Evolutionary conservation across 2,888 invertebrate species (phyloP).

Genomic region (Cacoxenus indagator): DNA sequence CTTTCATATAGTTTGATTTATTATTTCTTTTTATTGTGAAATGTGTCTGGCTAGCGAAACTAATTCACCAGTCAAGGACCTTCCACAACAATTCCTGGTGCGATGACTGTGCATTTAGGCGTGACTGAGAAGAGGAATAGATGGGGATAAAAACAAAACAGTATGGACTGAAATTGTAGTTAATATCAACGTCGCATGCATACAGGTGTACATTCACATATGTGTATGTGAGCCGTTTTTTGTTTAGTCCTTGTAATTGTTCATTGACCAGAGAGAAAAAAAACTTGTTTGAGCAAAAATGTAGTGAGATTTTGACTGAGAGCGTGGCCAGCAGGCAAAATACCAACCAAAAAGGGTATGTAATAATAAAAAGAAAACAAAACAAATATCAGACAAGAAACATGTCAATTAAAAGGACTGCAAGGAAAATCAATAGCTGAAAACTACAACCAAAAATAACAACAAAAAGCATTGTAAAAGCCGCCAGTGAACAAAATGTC

Average conservation of each 20-base stretch:
- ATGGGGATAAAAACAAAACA: neutral
- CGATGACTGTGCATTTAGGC: neutral
- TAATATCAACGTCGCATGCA: neutral
- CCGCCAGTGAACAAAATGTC: slow-evolving; percentile 37
- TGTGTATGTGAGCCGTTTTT: slow-evolving; percentile 36
- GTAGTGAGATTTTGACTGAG: no score
- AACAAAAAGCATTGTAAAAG: slow-evolving; percentile 35
- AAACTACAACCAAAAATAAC: neutral
- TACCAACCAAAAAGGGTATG: slow-evolving; percentile 18
- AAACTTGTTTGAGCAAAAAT: neutral
- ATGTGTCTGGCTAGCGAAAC: no score
- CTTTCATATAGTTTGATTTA: no score
- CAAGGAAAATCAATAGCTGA: slow-evolving; percentile 57
- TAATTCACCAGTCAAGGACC: no score
- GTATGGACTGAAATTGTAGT: neutral
- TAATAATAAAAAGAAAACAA: neutral
- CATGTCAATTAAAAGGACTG: slow-evolving; percentile 62
- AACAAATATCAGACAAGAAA: slow-evolving; percentile 54
- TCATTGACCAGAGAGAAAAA: slow-evolving; percentile 57
- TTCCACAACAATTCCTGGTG: no score
- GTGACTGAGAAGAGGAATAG: neutral
- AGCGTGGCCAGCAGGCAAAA: neutral
- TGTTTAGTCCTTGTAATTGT: slow-evolving; percentile 57
- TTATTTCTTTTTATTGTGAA: no score
- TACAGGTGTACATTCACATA: slow-evolving; percentile 42